Percentiles rank a stretch among this genome's conserved stretches.
phyloP scores from a whole-genome alignment of 2,888 invertebrate species.

The Apocheima hispidaria region DNA sequence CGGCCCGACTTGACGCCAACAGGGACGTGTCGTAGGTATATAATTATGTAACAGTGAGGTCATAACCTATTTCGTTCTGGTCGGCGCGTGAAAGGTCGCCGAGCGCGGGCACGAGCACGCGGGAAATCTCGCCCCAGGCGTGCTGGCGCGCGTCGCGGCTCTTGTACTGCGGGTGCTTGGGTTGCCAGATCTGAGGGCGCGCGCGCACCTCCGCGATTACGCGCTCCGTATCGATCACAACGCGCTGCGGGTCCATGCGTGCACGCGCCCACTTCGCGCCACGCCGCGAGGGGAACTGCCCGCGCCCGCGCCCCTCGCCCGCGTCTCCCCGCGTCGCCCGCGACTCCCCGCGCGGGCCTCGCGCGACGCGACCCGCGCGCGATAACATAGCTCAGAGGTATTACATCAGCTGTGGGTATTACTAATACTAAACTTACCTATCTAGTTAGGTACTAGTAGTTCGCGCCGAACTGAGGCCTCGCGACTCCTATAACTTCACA shows the following conservation, averaged over 20 bases:
- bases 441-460: too few species aligned
- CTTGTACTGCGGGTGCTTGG: constrained; percentile 22
- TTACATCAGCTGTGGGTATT: too few species aligned
- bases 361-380: not conserved
- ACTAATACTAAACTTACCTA: too few species aligned
- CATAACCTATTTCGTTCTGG: constrained; percentile 20
- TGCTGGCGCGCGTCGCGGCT: constrained; percentile 15
- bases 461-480: too few species aligned
- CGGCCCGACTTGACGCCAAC: not conserved
- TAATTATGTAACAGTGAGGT: too few species aligned
- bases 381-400: too few species aligned
- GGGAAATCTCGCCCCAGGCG: constrained; percentile 22
- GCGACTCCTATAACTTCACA: too few species aligned
- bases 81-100: not conserved
- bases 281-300: not conserved
- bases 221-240: constrained; percentile 30
- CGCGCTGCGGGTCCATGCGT: constrained; percentile 18
- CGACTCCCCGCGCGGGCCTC: not conserved
- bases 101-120: constrained; percentile 9
- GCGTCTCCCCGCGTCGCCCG: not conserved
- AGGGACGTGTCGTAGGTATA: too few species aligned
- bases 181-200: constrained; percentile 24
- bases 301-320: constrained; percentile 1
- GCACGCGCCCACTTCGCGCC: not conserved
- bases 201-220: constrained; percentile 29